Base-by-base conservation (phyloP, 2,888 invertebrate genomes). In the Galerucella pusilla region DNA sequence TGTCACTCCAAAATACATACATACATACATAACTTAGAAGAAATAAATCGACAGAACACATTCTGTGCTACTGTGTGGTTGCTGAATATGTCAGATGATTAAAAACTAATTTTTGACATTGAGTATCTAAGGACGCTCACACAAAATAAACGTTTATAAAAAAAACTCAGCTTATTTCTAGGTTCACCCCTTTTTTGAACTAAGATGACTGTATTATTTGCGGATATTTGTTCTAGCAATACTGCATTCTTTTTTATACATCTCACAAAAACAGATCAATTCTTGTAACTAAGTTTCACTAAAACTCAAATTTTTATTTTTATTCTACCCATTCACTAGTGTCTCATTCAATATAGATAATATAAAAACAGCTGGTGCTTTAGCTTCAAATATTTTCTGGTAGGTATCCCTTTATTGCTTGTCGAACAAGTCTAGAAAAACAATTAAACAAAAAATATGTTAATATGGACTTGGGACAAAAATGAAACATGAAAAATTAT, bases 381-480 rank as follows among this genome's bases (percentile, higher is more conserved):
- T 16, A 11, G 28, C 14, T 54, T 54, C 54, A 54, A 7, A 54
- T n/a, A 54, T 54, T 14, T 54, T 54, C 35, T 64, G 45, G 64
- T 20, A 66, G 35, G 35, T 42, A 20, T 66, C 20, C 66, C 25
- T 52, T 46, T 66, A 66, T n/a, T 66, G 46, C 20, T 49, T 66
- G 66, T 16, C 4, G 66, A 66, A 66, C 45, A 66, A 66, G 45
- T 66, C 66, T 66, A 66, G 11, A 66, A 66, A 28, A 49, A 66
- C 45, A 66, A 66, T 65, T 63, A 72, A 66, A 66, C 57, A 52
- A 49, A 61, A 54, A 54, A 14, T 35, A 20, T 20, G 6, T 28
- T 28, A 49, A 28, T 52, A 49, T 70, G 60, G 20, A 46, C 28
- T 60, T 14, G 4, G 16, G 20, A 20, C n/a, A 52, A 71, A 12